Percentiles rank a stretch among this genome's conserved stretches.
These are phyloP conservation scores for Trachymyrmex septentrionalis DNA, from an alignment of 1,140 invertebrate species.

Conservation along the genomic window DNA sequence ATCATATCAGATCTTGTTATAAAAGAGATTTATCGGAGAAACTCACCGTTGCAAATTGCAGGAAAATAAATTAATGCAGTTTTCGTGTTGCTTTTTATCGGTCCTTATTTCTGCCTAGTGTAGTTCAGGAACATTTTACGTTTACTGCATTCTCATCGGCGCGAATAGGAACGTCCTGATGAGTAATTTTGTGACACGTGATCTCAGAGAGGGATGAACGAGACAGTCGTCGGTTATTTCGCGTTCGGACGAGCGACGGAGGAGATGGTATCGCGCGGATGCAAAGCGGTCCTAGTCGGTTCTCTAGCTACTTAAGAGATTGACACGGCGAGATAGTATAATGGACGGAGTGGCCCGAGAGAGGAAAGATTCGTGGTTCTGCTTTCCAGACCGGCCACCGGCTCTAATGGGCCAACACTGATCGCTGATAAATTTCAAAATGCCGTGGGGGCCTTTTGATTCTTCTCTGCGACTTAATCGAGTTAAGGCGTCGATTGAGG, in stretches of 20 bases:
- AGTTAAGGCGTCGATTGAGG: slow-evolving; percentile 68
- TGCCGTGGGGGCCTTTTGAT: slow-evolving; percentile 67
- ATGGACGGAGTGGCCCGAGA: slow-evolving; percentile 67
- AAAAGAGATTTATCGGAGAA: neutral
- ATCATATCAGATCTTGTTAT: neutral
- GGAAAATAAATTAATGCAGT: slow-evolving; percentile 1
- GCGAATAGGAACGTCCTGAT: slow-evolving; percentile 1
- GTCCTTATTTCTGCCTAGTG: neutral
- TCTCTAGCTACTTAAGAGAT: slow-evolving; percentile 77
- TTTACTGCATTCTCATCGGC: slow-evolving; percentile 31
- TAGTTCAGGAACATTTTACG: neutral
- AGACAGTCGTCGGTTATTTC: slow-evolving; percentile 58
- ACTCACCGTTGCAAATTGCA: neutral
- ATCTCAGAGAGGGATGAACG: neutral
- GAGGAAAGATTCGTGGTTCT: slow-evolving; percentile 54
- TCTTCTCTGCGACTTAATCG: slow-evolving; percentile 67
- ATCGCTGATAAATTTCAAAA: slow-evolving; percentile 76
- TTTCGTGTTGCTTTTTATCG: neutral
- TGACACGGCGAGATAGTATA: slow-evolving; percentile 76
- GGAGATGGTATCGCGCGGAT: slow-evolving; percentile 69
- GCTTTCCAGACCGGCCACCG: slow-evolving; percentile 54
- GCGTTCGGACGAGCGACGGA: slow-evolving; percentile 49
- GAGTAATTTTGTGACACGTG: slow-evolving; percentile 13
- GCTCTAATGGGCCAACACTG: slow-evolving; percentile 76
- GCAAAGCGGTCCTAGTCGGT: slow-evolving; percentile 71